Percentiles rank a stretch among this genome's conserved stretches.
Evolutionary conservation across 30 jellyfish, hydroid and myxozoan species (phyloP).

Genomic region (Cassiopea xamachana): DNA sequence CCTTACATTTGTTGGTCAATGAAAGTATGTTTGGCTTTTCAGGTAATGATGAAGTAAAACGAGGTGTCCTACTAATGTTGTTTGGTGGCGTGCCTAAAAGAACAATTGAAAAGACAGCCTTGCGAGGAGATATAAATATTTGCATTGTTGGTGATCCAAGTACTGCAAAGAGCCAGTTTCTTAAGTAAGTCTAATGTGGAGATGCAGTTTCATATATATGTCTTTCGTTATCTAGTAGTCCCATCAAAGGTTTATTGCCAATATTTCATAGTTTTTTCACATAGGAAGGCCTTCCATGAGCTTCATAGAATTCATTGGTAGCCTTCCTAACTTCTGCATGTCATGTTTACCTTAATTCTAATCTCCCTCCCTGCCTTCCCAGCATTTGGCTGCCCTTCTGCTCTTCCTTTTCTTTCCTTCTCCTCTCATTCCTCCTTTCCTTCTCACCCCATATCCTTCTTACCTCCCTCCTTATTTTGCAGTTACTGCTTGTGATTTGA

Average conservation of each 20-base stretch:
- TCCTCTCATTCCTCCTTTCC: neutral
- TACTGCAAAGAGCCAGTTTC: constrained; percentile 98
- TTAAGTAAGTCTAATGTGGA: constrained; percentile 72
- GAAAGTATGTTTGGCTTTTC: neutral
- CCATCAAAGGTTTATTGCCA: too few species aligned
- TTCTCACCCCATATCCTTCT: neutral
- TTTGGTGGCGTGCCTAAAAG: constrained; percentile 99
- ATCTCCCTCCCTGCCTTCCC: too few species aligned
- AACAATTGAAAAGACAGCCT: constrained; percentile 91
- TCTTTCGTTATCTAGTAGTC: too few species aligned
- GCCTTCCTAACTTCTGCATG: too few species aligned
- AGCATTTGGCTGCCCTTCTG: too few species aligned
- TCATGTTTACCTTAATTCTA: too few species aligned
- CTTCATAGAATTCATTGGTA: too few species aligned
- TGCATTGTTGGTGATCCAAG: constrained; percentile 99
- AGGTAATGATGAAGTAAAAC: constrained; percentile 99
- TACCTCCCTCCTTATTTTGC: neutral
- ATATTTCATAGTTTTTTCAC: too few species aligned
- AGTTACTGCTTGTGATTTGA: too few species aligned
- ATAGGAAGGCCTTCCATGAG: too few species aligned
- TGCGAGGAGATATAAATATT: constrained; percentile 98
- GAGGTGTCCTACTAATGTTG: constrained; percentile 99
- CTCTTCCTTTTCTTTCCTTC: neutral
- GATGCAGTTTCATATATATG: too few species aligned
- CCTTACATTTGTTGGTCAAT: too few species aligned